Conservation (phyloP, 2,888 invertebrate genomes). For the Eurytoma californica region DNA sequence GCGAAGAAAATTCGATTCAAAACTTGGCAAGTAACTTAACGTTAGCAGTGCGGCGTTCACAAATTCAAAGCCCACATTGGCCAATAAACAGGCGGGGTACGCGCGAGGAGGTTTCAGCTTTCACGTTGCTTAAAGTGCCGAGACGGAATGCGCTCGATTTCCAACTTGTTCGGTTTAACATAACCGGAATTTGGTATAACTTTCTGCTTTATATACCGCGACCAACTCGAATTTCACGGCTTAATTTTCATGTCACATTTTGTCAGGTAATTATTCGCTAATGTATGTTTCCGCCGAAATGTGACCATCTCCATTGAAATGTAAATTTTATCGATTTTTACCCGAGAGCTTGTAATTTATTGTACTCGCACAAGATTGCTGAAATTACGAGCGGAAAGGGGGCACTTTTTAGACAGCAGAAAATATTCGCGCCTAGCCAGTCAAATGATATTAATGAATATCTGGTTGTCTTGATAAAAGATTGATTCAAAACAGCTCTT, state of each 20-base stretch:
- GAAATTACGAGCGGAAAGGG: too few species aligned
- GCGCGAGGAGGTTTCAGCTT: slow-evolving; percentile 35
- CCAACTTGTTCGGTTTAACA: slow-evolving; percentile 44
- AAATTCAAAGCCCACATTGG: slow-evolving; percentile 39
- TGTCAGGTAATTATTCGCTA: slow-evolving; percentile 6
- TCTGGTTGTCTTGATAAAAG: not conserved
- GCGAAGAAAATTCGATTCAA: slow-evolving; percentile 54
- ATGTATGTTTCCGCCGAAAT: not conserved
- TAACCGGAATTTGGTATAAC: slow-evolving; percentile 27
- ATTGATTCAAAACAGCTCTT: too few species aligned
- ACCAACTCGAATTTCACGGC: slow-evolving; percentile 45
- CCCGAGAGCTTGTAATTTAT: not conserved
- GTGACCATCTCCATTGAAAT: too few species aligned
- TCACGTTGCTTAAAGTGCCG: slow-evolving; percentile 45
- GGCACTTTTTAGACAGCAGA: too few species aligned
- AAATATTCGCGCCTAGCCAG: too few species aligned
- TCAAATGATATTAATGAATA: not conserved
- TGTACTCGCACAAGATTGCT: not conserved
- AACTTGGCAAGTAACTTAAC: slow-evolving; percentile 52
- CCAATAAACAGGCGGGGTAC: slow-evolving; percentile 21
- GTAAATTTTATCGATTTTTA: not conserved
- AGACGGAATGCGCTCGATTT: slow-evolving; percentile 51
- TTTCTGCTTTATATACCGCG: slow-evolving; percentile 27
- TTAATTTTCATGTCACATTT: slow-evolving; percentile 49
- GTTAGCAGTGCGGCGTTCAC: slow-evolving; percentile 21